phyloP scores from a whole-genome alignment of 2,797 vertebrate genomes.

The Graptemys geographica region DNA sequence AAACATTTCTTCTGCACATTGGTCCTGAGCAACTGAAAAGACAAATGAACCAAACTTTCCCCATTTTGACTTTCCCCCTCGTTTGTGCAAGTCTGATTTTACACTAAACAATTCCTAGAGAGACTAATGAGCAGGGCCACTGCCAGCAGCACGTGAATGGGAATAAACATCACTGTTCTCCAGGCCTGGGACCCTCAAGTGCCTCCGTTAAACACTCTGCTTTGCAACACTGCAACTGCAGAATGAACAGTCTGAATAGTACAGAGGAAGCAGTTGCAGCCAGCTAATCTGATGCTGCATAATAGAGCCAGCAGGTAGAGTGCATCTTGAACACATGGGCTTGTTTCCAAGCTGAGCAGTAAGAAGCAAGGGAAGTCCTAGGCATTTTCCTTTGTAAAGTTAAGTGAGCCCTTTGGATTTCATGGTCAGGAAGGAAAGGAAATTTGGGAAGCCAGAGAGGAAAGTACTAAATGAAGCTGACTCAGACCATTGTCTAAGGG shows the following conservation, averaged over 20 bases:
- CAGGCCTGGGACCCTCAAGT: accelerated
- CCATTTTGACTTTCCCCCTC: accelerated
- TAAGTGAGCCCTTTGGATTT: neutral
- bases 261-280: neutral
- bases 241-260: neutral
- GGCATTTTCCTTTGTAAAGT: neutral
- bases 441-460: neutral
- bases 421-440: neutral
- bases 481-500: neutral
- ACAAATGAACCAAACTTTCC: neutral
- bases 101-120: neutral
- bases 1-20: neutral
- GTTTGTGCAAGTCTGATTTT: neutral
- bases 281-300: neutral
- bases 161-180: neutral
- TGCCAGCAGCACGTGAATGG: neutral
- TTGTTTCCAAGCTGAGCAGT: neutral
- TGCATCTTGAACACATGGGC: accelerated
- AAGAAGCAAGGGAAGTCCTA: neutral
- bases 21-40: neutral
- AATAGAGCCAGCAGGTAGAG: accelerated
- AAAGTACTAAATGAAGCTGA: accelerated
- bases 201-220: neutral
- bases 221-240: neutral
- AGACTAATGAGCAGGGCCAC: neutral